Evolutionary conservation across 2,113 vertebrate species (phyloP).

Genomic region (Rhagologus leucostigma): DNA sequence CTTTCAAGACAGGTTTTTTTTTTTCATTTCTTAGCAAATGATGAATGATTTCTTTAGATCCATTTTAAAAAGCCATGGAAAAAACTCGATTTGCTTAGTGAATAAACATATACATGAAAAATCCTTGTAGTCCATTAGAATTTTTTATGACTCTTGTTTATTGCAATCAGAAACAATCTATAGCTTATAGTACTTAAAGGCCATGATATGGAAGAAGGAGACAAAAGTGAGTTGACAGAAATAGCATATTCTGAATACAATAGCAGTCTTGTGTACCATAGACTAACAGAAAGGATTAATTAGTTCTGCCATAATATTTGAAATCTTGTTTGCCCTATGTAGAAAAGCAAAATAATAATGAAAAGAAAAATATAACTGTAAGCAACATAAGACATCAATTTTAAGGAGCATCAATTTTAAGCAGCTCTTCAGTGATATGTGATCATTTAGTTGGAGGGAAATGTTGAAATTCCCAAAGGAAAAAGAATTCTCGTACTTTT

Average conservation of each 20-base stretch:
- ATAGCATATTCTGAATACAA: neutral
- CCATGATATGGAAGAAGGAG: neutral
- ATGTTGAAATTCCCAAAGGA: neutral
- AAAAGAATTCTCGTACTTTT: neutral
- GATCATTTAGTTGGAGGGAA: neutral
- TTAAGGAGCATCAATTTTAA: neutral
- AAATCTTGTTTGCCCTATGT: neutral
- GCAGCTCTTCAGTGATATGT: neutral
- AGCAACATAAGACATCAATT: neutral
- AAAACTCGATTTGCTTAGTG: neutral
- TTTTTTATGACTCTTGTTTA: neutral
- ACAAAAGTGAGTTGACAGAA: constrained; percentile 18
- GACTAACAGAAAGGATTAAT: neutral
- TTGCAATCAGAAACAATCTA: neutral
- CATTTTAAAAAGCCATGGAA: neutral
- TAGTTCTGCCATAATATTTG: neutral
- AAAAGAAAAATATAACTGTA: neutral
- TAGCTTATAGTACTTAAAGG: neutral
- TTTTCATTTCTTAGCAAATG: neutral
- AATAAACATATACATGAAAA: neutral
- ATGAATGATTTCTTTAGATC: neutral
- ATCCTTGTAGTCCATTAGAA: neutral
- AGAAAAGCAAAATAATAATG: neutral
- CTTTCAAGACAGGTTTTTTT: neutral
- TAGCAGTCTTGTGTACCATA: neutral